Conservation (phyloP, 2,888 invertebrate genomes). For the Crioceris asparagi region DNA sequence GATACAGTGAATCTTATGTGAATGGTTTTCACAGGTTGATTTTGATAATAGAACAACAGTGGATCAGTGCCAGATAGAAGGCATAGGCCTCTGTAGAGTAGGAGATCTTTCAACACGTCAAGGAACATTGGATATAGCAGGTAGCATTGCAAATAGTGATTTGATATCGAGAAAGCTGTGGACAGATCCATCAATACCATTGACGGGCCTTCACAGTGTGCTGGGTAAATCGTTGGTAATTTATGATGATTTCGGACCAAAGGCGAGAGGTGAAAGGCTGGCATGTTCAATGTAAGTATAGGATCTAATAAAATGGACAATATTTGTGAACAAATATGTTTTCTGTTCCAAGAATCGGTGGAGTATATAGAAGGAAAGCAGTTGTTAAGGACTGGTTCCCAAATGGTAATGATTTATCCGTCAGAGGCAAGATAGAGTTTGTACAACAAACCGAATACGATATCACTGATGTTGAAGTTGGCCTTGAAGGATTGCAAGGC, state of each 20-base stretch:
- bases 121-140: constrained; percentile 62
- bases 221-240: constrained; percentile 76
- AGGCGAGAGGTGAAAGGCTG: constrained; percentile 76
- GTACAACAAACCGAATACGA: constrained; percentile 81
- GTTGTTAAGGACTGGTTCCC: constrained; percentile 83
- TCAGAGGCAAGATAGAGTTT: constrained; percentile 70
- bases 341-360: constrained; percentile 51
- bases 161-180: constrained; percentile 62
- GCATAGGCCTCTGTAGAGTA: constrained; percentile 54
- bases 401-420: constrained; percentile 54
- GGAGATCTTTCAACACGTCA: constrained; percentile 71
- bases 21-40: constrained; percentile 40
- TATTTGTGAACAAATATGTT: not conserved
- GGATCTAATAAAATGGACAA: no score
- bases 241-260: constrained; percentile 79
- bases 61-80: constrained; percentile 44
- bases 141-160: constrained; percentile 54
- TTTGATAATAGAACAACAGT: constrained; percentile 49
- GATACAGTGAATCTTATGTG: not conserved
- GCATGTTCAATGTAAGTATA: constrained; percentile 71
- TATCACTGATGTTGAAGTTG: constrained; percentile 64
- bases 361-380: constrained; percentile 67
- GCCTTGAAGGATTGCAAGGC: constrained; percentile 58
- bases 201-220: constrained; percentile 64
- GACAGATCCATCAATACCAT: constrained; percentile 65